Base-by-base conservation (phyloP, 30 jellyfish, hydroid and myxozoan species). In the Turritopsis dohrnii region DNA sequence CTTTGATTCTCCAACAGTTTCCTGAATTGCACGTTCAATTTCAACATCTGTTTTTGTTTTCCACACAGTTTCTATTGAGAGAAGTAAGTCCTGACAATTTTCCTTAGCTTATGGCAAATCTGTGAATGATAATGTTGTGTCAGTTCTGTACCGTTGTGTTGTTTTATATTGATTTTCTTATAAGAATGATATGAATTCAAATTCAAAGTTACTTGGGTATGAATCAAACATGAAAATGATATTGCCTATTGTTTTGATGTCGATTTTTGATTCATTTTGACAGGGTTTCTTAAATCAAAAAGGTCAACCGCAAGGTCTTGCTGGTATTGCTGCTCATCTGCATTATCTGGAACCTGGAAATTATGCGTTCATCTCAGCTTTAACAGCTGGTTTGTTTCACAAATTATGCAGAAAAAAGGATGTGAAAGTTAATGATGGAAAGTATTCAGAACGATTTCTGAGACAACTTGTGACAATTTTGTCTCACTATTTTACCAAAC, bases 271-370 rank as follows among this genome's bases (percentile, higher is more conserved):
- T 74, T 28, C 28, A 20, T 23, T 54, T 26, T 71, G 8, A 21
- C 79, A 84, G 89, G 71, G 89, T 52, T 75, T 84, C 1, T 21
- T 84, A 54, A 71, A 84, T 16, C 8, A 4, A 28, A 26, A 17
- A 18, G 88, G 90, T n/a, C 22, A 75, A 19, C 89, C 89, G 16
- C 89, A 72, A 28, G 90, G 90, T 19, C 65, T 84, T 23, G 90
- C 90, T 26, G 90, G 90, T n/a, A 27, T 84, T 21, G 90, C 90
- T 0, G 66, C 89, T 23, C 90, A 84, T 41, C 84, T 84, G 30
- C 54, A 29, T 74, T 84, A 72, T 28, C 90, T 75, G 16, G 89
- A 84, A 28, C 90, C 90, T 21, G 22, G 83, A 52, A 84, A 74
- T 28, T 80, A 41, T 60, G 87, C 53, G 1, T 80, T 80, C 53